Base-by-base conservation (phyloP, 2,797 vertebrate genomes). In the Lagocephalus sceleratus region DNA sequence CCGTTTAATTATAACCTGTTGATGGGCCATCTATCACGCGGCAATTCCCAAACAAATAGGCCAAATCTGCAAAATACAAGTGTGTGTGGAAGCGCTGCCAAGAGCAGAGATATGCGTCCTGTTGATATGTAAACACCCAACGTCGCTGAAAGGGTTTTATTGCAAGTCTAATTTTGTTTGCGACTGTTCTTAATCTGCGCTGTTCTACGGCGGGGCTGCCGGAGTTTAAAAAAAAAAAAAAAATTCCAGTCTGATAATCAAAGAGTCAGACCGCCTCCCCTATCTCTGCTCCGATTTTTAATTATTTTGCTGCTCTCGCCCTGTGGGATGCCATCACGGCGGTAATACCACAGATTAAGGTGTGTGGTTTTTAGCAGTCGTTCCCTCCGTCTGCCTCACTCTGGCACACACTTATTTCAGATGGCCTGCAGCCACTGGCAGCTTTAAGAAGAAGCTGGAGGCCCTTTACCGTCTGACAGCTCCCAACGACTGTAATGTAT, bases 341-440 rank as follows among this genome's bases (percentile, higher is more conserved):
- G 79, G 64, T 88, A 84, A 86, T 87, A 85, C 82, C 83, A 78
- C 78, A 88, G 82, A 87, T 88, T 88, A 88, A 89, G 83, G 85
- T 87, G 82, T 89, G 87, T 69, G 86, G 83, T 76, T 88, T 87
- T 87, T 66, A 14, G 74, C 68, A 77, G 71, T 66, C 76, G 70
- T 78, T 65, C 77, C 41, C 74, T 75, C 81, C 45, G 55, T 71
- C 69, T 74, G 65, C 60, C 75, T 78, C 64, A 7, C 52, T 19
- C 42, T 20, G n/a, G 10, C 42, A 20, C 41, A 60, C 61, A 40
- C 67, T 60, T 56, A 73, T 79, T 65, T 63, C 52, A 76, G 73
- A 66, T 54, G 60, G 79, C 82, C 78, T 71, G 51, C 68, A 73
- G 75, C 73, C 65, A 54, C 68, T 53, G 55, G 75, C 75, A 76